Base-by-base conservation (phyloP, 2,888 invertebrate species). In the Torymus texanus region DNA sequence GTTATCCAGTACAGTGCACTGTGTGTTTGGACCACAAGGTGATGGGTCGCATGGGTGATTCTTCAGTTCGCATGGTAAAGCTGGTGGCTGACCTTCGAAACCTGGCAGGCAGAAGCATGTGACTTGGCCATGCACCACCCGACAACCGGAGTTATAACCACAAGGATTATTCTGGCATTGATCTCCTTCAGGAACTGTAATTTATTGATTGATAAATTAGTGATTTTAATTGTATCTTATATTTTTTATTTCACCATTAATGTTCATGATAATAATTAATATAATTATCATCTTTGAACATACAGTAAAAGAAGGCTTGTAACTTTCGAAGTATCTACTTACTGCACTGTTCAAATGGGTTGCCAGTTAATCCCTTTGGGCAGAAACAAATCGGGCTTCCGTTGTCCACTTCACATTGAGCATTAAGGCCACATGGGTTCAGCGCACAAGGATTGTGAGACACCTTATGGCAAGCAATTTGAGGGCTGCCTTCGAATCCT, bases 341-440 rank as follows among this genome's bases (percentile, higher is more conserved):
- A 97, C 97, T 96, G 93, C 97, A 97, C 91, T 94, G 95, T 88
- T 94, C 94, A 89, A 97, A 97, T 62, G 97, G 97, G 92, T 97
- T 97, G 90, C 97, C 97, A 3, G 97, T 97, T 82, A 96, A 91
- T 81, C 96, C 97, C 90, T 95, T 96, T 0, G 97, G 97, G 87
- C 97, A 97, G 91, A 93, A 96, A 87, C 97, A 97, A 83, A 97
- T 95, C 2, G 97, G 97, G 89, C 94, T 95, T 71, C 96, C 97
- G 85, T 95, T 94, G 85, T 96, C 96, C 70, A 94, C 92, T 91
- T 96, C 96, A 88, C 97, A 97, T 82, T 95, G 91, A 1, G 97
- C 97, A 86, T 95, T 95, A 2, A 92, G 90, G n/a, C 97, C 97
- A 86, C 97, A 97, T n/a, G 97, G 97, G 90, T 95, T 96, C 29